Evolutionary conservation across 64 coral and sea anemone species (phyloP).

Genomic region (Anthopleura sola): DNA sequence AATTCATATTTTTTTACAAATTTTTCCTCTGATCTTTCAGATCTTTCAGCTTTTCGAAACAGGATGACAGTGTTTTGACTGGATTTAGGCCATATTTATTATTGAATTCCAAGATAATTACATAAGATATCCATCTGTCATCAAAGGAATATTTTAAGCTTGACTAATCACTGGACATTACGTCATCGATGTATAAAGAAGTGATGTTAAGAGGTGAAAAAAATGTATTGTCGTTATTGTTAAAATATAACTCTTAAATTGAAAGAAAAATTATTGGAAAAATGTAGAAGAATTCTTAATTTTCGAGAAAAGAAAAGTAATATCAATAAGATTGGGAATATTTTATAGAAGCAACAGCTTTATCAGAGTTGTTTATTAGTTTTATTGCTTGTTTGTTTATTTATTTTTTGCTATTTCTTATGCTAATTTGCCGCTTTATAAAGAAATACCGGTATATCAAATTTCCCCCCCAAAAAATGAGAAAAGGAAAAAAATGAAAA

Average conservation of each 20-base stretch:
- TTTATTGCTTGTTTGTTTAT: neutral
- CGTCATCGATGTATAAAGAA: neutral
- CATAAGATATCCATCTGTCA: slow-evolving; percentile 5
- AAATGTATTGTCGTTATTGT: no score
- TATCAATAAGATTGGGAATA: no score
- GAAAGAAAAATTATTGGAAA: no score
- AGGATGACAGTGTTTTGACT: neutral
- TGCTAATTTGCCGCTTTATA: neutral
- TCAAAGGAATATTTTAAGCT: neutral
- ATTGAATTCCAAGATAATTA: neutral
- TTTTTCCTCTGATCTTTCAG: neutral
- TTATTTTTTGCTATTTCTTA: neutral
- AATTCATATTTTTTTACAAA: neutral
- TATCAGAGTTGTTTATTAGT: neutral
- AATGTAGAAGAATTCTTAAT: no score
- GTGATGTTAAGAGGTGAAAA: neutral
- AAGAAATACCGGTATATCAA: no score
- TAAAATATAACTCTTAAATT: no score
- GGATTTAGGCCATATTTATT: neutral
- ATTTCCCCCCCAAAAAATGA: neutral
- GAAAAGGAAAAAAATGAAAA: neutral
- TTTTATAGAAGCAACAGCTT: neutral
- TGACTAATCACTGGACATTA: neutral
- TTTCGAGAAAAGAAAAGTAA: no score
- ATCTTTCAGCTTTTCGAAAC: neutral